These are phyloP conservation scores for Polydrusus tereticollis DNA, from an alignment of 2,888 invertebrate species.

Conservation along the genomic window DNA sequence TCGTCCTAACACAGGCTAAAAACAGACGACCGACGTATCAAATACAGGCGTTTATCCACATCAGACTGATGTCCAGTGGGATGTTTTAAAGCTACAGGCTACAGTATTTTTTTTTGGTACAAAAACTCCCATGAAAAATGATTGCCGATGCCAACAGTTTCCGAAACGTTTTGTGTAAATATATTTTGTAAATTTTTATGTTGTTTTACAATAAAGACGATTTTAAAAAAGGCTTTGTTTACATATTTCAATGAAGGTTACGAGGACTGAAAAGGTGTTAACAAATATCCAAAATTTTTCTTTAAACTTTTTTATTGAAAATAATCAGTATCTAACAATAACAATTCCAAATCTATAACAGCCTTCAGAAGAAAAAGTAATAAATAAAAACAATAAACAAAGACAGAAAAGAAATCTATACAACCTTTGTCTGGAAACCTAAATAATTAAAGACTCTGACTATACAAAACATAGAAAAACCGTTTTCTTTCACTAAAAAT, in stretches of 20 bases:
- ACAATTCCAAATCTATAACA: constrained; percentile 32
- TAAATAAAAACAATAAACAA: constrained; percentile 25
- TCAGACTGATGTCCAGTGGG: too few species aligned
- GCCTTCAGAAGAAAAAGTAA: constrained; percentile 27
- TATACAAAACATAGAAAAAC: constrained; percentile 14
- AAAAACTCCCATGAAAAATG: not conserved
- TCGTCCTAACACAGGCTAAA: too few species aligned
- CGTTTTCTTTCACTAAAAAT: not conserved
- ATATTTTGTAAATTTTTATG: not conserved
- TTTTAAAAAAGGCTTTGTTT: too few species aligned
- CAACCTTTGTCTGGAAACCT: constrained; percentile 12
- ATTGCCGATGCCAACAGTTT: not conserved
- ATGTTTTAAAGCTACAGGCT: too few species aligned
- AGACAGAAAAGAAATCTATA: constrained; percentile 16
- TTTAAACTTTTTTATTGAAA: constrained; percentile 41
- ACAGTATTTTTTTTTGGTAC: not conserved
- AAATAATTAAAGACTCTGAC: constrained; percentile 5
- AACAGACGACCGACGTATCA: too few species aligned
- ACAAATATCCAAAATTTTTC: not conserved
- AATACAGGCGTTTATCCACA: too few species aligned
- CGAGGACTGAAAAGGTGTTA: too few species aligned
- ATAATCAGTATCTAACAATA: constrained; percentile 42
- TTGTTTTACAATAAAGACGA: not conserved
- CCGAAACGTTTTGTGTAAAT: not conserved
- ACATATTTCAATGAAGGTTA: too few species aligned